Base-by-base conservation (phyloP, 2,113 vertebrate species). In the Naja naja region DNA sequence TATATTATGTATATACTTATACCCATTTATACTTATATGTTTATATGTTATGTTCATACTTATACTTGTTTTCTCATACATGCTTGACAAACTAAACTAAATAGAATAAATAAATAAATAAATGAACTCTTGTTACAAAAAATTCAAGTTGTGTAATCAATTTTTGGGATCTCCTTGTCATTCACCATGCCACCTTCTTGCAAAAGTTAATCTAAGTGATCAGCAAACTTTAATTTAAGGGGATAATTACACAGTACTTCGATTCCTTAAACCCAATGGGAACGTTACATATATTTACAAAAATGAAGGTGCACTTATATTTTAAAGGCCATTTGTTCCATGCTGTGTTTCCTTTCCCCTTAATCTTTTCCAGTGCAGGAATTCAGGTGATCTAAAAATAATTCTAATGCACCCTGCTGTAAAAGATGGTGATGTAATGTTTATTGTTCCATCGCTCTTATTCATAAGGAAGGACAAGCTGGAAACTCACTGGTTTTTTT, bases 211-310 rank as follows among this genome's bases (percentile, higher is more conserved):
- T 25, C 30, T 87, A 11, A 5, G 0, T 89, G 3, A 95, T 81
- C 52, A 92, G 54, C 30, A 92, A 95, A 87, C 16, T 39, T 90
- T 49, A 91, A 89, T 91, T 86, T 53, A 93, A 92, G 94, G 88
- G 14, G 23, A 81, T 43, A 93, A 49, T 47, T 81, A 2, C 27
- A 69, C 30, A 34, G 12, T 91, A 5, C 6, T 85, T 93, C 89
- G 47, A 49, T 91, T 93, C 52, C 8, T 94, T 49, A 91, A 90
- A 3, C n/a, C 54, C 55, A 1, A 4, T 87, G 34, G 16, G 86
- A 22, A 81, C n/a, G 53, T 94, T 93, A 91, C 34, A 0, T 49
- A 0, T 8, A 56, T 94, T 91, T 93, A 43, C 81, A 45, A 89
- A 5, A 18, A 86, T 23, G 34, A 87, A 55, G 45, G 93, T 93